A percentile compares a stretch with the other conserved stretches of the same genome.
These are phyloP conservation scores for Rhamphomyia laevipes DNA, from an alignment of 2,888 invertebrate genomes.

Conservation along the genomic window DNA sequence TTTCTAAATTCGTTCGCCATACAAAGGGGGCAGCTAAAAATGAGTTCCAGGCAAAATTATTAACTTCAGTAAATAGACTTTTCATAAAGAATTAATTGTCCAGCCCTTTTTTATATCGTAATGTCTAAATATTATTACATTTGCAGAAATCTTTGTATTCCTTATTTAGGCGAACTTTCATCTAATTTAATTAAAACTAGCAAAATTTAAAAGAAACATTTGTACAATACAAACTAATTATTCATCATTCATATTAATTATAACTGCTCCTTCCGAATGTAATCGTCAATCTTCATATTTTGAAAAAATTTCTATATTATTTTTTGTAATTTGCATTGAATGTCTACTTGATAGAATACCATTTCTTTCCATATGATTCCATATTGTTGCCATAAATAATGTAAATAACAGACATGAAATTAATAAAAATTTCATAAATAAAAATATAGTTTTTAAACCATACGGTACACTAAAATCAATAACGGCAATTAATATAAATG, in stretches of 20 bases:
- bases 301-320: slow-evolving; percentile 20
- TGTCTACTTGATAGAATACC: slow-evolving; percentile 62
- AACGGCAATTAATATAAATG: slow-evolving; percentile 26
- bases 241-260: neutral
- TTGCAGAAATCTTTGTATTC: no score
- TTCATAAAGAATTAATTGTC: no score
- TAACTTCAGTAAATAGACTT: no score
- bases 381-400: slow-evolving; percentile 65
- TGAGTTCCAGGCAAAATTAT: no score
- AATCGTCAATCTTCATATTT: neutral
- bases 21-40: no score
- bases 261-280: neutral
- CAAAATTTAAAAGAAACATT: no score
- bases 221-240: neutral
- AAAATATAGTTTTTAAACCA: slow-evolving; percentile 36
- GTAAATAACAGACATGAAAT: slow-evolving; percentile 55
- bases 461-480: slow-evolving; percentile 28
- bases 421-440: slow-evolving; percentile 49
- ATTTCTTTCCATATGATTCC: slow-evolving; percentile 72
- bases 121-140: no score
- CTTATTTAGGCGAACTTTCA: no score
- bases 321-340: slow-evolving; percentile 49
- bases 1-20: no score
- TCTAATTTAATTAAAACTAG: no score
- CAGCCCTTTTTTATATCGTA: no score